Conservation (phyloP, 2,888 invertebrate species). For the Thecophora atra region DNA sequence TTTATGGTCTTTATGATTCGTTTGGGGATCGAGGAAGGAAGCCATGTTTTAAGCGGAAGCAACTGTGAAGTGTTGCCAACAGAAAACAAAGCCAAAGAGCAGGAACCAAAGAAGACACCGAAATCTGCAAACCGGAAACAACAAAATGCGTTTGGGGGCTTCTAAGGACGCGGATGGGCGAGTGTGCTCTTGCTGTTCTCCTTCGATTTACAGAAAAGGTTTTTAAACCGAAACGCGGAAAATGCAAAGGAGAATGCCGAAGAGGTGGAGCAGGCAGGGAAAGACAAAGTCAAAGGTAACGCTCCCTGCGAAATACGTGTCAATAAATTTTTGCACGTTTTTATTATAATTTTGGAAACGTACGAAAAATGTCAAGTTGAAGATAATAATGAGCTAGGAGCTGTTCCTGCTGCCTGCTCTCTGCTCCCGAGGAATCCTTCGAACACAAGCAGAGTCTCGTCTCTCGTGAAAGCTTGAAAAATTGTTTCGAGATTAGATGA, state of each 20-base stretch:
- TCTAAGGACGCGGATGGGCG: neutral
- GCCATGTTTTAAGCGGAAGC: neutral
- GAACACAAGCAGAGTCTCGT: neutral
- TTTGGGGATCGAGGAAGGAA: neutral
- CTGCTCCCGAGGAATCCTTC: too few species aligned
- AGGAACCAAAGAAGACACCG: too few species aligned
- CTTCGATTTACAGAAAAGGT: neutral
- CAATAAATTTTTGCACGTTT: slow-evolving; percentile 65
- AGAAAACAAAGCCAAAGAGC: slow-evolving; percentile 39
- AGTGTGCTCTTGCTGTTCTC: neutral
- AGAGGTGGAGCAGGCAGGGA: neutral
- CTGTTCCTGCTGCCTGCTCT: neutral
- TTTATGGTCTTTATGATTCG: slow-evolving; percentile 18
- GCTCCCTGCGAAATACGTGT: slow-evolving; percentile 48
- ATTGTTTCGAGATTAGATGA: slow-evolving; percentile 56
- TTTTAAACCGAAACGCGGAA: neutral
- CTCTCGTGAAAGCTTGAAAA: slow-evolving; percentile 49
- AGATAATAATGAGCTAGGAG: slow-evolving; percentile 51
- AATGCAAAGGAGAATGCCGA: too few species aligned
- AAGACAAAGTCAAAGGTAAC: neutral
- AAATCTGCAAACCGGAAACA: slow-evolving; percentile 52
- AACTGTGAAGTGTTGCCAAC: slow-evolving; percentile 27
- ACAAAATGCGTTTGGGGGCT: slow-evolving; percentile 37
- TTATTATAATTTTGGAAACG: slow-evolving; percentile 56
- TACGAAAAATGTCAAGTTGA: slow-evolving; percentile 54